Conservation (phyloP, 2,888 invertebrate genomes). For the Aphodius sticticus region DNA sequence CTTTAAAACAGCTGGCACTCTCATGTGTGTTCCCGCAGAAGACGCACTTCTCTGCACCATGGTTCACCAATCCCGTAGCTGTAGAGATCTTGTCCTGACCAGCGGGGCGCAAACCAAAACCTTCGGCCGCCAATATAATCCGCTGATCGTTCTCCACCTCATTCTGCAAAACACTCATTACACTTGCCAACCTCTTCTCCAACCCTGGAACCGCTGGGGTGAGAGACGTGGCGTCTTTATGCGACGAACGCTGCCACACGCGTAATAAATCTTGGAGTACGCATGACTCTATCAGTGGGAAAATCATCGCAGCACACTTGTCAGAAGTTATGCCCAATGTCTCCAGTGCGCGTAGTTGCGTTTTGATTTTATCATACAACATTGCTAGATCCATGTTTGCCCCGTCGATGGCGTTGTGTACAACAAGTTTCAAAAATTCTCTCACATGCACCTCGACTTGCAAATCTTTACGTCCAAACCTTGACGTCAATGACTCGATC, state of each 20-base stretch:
- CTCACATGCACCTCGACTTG: not conserved
- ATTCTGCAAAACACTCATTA: conserved; percentile 38
- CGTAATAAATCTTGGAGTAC: conserved; percentile 46
- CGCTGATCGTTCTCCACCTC: conserved; percentile 46
- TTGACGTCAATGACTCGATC: conserved; percentile 20
- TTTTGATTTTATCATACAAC: conserved; percentile 19
- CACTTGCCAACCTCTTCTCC: conserved; percentile 29
- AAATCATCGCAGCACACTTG: conserved; percentile 46
- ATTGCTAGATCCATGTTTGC: not conserved
- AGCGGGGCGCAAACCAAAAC: conserved; percentile 28
- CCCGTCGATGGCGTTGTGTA: not conserved
- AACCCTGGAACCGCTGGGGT: conserved; percentile 26
- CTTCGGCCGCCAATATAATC: conserved; percentile 39
- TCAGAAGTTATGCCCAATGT: conserved; percentile 16
- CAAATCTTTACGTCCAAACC: conserved; percentile 12
- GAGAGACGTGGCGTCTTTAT: not conserved
- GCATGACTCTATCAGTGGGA: conserved; percentile 50
- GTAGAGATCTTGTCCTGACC: not conserved
- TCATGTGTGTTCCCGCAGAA: conserved; percentile 12
- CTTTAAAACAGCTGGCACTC: not conserved
- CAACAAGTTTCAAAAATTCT: conserved; percentile 8
- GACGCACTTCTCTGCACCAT: conserved; percentile 9
- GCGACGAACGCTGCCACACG: conserved; percentile 42
- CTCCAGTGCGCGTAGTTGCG: conserved; percentile 14
- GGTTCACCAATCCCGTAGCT: conserved; percentile 9